A percentile compares a stretch with the other conserved stretches of the same genome.
phyloP scores from a whole-genome alignment of 1,140 invertebrate species.

The Dendrolimus punctatus region DNA sequence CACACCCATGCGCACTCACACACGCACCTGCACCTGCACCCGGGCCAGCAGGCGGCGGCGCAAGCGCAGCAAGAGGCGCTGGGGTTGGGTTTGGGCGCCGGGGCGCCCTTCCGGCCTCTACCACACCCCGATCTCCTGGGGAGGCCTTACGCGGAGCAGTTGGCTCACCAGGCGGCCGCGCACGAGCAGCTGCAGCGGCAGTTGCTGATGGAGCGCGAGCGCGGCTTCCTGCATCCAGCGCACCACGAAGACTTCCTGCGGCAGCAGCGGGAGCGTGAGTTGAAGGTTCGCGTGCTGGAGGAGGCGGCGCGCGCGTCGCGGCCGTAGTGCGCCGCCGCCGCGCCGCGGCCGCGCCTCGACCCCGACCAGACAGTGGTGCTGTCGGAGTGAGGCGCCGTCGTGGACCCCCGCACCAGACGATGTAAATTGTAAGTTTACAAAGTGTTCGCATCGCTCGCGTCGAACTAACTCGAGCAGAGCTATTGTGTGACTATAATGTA shows the following conservation, averaged over 20 bases:
- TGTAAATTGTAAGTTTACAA: too few species aligned
- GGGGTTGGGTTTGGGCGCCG: conserved; percentile 49
- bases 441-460: too few species aligned
- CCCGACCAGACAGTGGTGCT: conserved; percentile 65
- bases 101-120: conserved; percentile 69
- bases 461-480: conserved; percentile 7
- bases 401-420: not conserved
- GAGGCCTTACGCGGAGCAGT: conserved; percentile 86
- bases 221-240: conserved; percentile 74
- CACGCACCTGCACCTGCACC: conserved; percentile 91
- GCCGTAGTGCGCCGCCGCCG: conserved; percentile 63
- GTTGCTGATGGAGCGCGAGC: conserved; percentile 86
- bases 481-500: conserved; percentile 55
- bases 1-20: conserved; percentile 89
- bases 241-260: conserved; percentile 87
- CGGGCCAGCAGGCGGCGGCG: conserved; percentile 83
- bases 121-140: conserved; percentile 84
- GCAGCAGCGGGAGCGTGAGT: conserved; percentile 86
- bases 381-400: conserved; percentile 26
- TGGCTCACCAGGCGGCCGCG: conserved; percentile 84
- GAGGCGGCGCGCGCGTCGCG: conserved; percentile 86
- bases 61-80: conserved; percentile 79
- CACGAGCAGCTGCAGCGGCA: conserved; percentile 91
- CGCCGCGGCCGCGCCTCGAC: conserved; percentile 79
- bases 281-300: conserved; percentile 88